Evolutionary conservation across 2,888 invertebrate genomes (phyloP), one percentile per base, ranked within the genome.

Genomic region (Hypena proboscidalis): DNA sequence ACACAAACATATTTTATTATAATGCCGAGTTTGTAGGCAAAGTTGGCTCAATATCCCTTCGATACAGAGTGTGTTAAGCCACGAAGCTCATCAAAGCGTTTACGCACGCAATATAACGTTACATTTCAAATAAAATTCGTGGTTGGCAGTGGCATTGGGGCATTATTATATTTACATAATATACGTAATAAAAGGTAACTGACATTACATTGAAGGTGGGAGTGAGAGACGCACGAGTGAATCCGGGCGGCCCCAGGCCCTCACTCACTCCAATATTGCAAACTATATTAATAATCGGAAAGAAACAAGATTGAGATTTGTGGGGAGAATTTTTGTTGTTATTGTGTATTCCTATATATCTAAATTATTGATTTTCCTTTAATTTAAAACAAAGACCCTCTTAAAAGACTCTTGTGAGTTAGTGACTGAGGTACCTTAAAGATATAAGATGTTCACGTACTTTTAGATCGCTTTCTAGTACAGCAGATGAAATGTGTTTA

Each of bases 111-210:
- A 52, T 62, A 67, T 60, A 60, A 65, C 35, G 56, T 58, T 50
- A 61, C 48, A 63, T 59, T 59, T 61, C 57, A 56, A 67, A 70
- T 71, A 64, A 70, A 69, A 67, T 55, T 64, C 59, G 43, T 43
- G 31, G 47, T 42, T 55, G 69, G 59, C 63, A 57, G 38, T 59
- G 54, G 53, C 50, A 60, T 55, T 55, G 58, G 44, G 39, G 58
- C 46, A 56, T 70, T 71, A 68, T 70, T 65, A 65, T 66, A 71
- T 70, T 71, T 67, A 70, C 70, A 70, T 71, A 70, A 65, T 68
- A 68, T 58, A 60, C 47, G 52, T 63, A 67, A 68, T 71, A 71
- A 74, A 68, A 68, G 60, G 72, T 67, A 66, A 67, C 65, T 61
- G 65, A 66, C 60, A 66, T 67, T 64, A 61, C 48, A 54, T 52